Percentiles rank a stretch among this genome's conserved stretches.
Evolutionary conservation across 2,888 invertebrate genomes (phyloP).

Genomic region (Drosophila nigricruria): DNA sequence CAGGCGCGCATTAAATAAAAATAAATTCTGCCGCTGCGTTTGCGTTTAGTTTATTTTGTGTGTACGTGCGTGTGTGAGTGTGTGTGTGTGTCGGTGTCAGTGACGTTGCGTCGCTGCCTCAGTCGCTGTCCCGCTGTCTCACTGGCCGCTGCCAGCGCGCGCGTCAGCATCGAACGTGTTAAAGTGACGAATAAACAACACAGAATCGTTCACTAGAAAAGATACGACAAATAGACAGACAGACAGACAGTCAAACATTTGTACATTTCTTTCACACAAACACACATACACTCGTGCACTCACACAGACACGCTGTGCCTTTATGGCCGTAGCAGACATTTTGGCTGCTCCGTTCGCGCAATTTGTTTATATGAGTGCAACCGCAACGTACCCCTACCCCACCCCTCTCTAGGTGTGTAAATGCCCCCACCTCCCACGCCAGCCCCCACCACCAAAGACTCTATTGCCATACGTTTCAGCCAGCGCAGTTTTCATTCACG

Average conservation of each 20-base stretch:
- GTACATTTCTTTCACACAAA: conserved; percentile 73
- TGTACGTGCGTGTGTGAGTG: conserved; percentile 20
- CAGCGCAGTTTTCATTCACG: conserved; percentile 59
- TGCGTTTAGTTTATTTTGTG: conserved; percentile 34
- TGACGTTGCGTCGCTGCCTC: conserved; percentile 59
- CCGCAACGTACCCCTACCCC: conserved; percentile 23
- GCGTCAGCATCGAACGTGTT: conserved; percentile 73
- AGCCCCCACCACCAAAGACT: not conserved
- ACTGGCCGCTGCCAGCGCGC: conserved; percentile 23
- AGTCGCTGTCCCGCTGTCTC: conserved; percentile 19
- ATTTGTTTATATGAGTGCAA: conserved; percentile 69
- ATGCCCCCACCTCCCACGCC: conserved; percentile 25
- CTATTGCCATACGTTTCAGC: conserved; percentile 36
- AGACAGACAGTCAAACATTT: conserved; percentile 62
- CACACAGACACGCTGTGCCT: conserved; percentile 28
- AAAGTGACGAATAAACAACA: conserved; percentile 79
- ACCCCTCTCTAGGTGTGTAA: conserved; percentile 50
- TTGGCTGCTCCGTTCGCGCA: conserved; percentile 59
- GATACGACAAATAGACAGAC: conserved; percentile 65
- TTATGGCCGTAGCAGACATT: conserved; percentile 66
- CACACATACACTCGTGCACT: conserved; percentile 26
- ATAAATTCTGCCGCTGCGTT: conserved; percentile 61
- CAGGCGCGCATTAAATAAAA: conserved; percentile 69
- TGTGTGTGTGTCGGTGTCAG: conserved; percentile 56
- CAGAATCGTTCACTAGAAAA: conserved; percentile 66